These are phyloP conservation scores for Morpho helenor DNA, from an alignment of 2,888 invertebrate genomes.

Conservation along the genomic window DNA sequence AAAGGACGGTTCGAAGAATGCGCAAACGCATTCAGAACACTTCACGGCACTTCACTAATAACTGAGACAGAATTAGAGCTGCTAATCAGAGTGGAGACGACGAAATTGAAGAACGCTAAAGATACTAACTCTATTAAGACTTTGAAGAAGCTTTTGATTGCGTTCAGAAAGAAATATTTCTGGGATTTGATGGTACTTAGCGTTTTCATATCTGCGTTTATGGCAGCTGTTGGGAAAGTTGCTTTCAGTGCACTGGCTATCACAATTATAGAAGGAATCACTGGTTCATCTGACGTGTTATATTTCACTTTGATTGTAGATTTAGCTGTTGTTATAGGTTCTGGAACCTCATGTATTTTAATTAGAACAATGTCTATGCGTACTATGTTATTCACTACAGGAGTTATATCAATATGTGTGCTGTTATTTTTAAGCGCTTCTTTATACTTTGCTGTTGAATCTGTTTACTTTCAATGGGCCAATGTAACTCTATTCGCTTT, in stretches of 20 bases:
- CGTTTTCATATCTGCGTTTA: neutral
- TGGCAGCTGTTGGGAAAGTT: constrained; percentile 2
- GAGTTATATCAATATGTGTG: neutral
- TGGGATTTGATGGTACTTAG: constrained; percentile 9
- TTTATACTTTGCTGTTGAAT: constrained; percentile 1
- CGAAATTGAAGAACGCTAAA: constrained; percentile 12
- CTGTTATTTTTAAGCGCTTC: constrained; percentile 1
- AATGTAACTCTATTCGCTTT: neutral
- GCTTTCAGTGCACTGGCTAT: constrained; percentile 1
- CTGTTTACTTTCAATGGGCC: constrained; percentile 3
- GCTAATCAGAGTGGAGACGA: constrained; percentile 27
- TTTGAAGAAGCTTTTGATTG: constrained; percentile 15
- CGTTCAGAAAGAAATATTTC: constrained; percentile 19
- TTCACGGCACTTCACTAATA: constrained; percentile 15
- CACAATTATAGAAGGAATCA: neutral
- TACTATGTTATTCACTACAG: neutral
- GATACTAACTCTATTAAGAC: neutral
- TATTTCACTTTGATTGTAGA: constrained; percentile 4
- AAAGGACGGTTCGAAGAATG: constrained; percentile 29
- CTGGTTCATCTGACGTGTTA: neutral
- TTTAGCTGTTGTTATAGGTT: neutral
- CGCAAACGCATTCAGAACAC: constrained; percentile 12
- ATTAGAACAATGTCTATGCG: constrained; percentile 1
- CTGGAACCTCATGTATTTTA: neutral
- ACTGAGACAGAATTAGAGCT: constrained; percentile 27